Conservation (phyloP, 2,797 vertebrate genomes). For the Coregonus sp. region DNA sequence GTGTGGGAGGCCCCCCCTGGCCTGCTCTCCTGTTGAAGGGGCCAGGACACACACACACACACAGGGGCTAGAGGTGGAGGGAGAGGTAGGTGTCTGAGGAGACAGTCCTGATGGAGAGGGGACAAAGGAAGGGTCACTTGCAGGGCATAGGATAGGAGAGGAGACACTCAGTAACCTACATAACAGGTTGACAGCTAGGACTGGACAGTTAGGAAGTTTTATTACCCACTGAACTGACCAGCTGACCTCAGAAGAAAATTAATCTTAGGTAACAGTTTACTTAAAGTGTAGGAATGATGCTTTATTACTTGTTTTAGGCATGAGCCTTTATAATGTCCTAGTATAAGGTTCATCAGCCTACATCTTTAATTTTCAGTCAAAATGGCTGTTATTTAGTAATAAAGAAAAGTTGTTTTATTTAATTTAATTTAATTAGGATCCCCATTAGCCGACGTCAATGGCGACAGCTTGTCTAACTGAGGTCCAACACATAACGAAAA, state of each 20-base stretch:
- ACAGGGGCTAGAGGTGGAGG: conserved; percentile 15
- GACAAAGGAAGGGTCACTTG: conserved; percentile 66
- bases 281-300: background rate
- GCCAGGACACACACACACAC: background rate
- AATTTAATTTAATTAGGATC: no score
- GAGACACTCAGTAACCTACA: conserved; percentile 38
- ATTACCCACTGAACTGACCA: background rate
- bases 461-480: no score
- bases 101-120: conserved; percentile 47
- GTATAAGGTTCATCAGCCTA: no score
- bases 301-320: background rate
- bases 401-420: no score
- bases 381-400: no score
- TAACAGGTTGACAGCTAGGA: background rate
- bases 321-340: no score
- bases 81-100: conserved; percentile 61
- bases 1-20: conserved; percentile 42
- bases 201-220: background rate
- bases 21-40: conserved; percentile 55
- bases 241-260: background rate
- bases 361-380: no score
- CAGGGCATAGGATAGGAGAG: conserved; percentile 58
- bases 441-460: no score
- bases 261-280: background rate
- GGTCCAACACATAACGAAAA: no score